These are phyloP conservation scores for Cheilosia pagana DNA, from an alignment of 2,888 invertebrate genomes.

Conservation along the genomic window DNA sequence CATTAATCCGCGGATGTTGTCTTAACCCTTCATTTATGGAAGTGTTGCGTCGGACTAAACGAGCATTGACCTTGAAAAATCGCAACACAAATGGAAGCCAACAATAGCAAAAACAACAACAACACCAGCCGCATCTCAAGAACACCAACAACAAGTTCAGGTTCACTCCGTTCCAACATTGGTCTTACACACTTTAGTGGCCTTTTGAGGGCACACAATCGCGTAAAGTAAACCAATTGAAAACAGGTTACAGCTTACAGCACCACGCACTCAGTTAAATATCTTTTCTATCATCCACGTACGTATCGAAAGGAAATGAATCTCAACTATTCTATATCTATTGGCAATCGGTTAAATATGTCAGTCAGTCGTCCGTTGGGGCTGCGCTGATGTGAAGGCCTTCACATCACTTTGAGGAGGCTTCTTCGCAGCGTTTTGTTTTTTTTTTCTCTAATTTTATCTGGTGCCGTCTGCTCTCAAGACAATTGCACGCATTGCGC, in stretches of 20 bases:
- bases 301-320: conserved; percentile 63
- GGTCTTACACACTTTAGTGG: conserved; percentile 42
- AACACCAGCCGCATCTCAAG: not conserved
- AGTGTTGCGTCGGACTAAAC: conserved; percentile 38
- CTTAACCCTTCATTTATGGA: conserved; percentile 63
- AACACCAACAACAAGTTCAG: conserved; percentile 30
- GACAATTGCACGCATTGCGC: conserved; percentile 27
- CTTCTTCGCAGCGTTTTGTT: conserved; percentile 15
- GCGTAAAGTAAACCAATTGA: conserved; percentile 62
- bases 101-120: not conserved
- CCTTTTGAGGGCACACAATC: conserved; percentile 66
- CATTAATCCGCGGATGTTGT: conserved; percentile 26
- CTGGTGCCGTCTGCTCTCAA: conserved; percentile 23
- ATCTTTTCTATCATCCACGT: conserved; percentile 29
- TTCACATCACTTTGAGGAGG: conserved; percentile 57
- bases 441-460: not conserved
- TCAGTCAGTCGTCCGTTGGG: conserved; percentile 59
- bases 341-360: conserved; percentile 73
- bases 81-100: conserved; percentile 29
- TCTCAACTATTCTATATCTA: conserved; percentile 65
- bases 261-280: conserved; percentile 2
- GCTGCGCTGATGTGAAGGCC: conserved; percentile 57
- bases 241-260: conserved; percentile 58
- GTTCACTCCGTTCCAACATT: conserved; percentile 44
- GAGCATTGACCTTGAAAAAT: conserved; percentile 73